Evolutionary conservation across 2,888 invertebrate species (phyloP), one percentile per base, ranked within the genome.

Genomic region (Hirtodrosophila cameraria): DNA sequence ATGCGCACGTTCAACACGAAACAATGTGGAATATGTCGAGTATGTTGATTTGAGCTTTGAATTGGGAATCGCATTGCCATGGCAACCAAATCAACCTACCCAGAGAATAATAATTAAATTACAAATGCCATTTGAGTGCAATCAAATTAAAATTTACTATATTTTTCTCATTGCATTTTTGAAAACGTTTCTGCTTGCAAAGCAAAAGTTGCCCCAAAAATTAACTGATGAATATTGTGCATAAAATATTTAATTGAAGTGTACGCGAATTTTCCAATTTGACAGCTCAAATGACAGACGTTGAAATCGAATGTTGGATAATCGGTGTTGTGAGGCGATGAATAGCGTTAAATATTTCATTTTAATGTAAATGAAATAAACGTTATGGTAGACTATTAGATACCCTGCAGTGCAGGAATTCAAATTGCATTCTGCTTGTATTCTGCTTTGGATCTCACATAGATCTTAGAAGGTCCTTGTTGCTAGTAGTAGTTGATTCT

Each of bases 91-190:
- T 39, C 45, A 62, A 43, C 8, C n/a, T 8, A 16, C 8, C 35
- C 27, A 16, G 49, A 52, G 58, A 57, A 52, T 70, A 59, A 62
- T 66, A 75, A 81, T 85, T 67, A 62, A 85, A 85, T 79, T 78
- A 64, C 68, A 23, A 46, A 63, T 62, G 59, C 38, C 58, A 62
- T 74, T 73, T 67, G 55, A 70, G 57, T 64, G 71, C 50, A 75
- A 82, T 75, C 63, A 65, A 82, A 75, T 73, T 66, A 62, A 72
- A 70, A 49, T 65, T 75, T 64, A 55, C 42, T 57, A 43, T 55
- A 59, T 57, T 31, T 60, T 60, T 35, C 38, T 50, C 16, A 15
- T 5, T 15, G 45, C 31, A 30, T 55, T 55, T 46, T 27, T n/a
- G n/a, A n/a, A 38, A 57, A 45, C 27, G 27, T 16, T 28, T 28